Evolutionary conservation across 1,140 invertebrate genomes (phyloP), one percentile per base, ranked within the genome.

Genomic region (Lerema accius): DNA sequence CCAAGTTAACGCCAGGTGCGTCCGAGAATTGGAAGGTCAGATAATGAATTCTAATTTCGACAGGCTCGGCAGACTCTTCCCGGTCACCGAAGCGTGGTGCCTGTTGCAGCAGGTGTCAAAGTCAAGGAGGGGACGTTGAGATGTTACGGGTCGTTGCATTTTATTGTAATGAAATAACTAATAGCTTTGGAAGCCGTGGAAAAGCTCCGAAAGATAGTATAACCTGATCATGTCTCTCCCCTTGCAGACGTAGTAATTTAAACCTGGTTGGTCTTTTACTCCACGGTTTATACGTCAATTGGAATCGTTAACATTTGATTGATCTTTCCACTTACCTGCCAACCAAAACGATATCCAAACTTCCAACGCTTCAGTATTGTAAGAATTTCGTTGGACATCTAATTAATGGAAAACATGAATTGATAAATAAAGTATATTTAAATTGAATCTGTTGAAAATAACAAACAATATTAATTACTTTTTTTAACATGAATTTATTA

Each of bases 81-180:
- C 43, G 48, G 11, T 32, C 65, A 59, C 19, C 65, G 46, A 14
- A 67, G 60, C 65, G 60, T 53, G 51, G 56, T 56, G 60, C 50
- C 50, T 63, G 63, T 53, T 65, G 60, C 60, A 56, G 58, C 65
- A 59, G 65, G 60, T 67, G 65, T 63, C 56, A 53, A 67, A 53
- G 51, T 55, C 51, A 42, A 55, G 39, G 45, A 46, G 45, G 39
- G 32, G 10, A 19, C 51, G 51, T 32, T 39, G 23, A 17, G 51
- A 56, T 56, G 37, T 23, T 15, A 43, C 51, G 51, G 51, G 42
- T 56, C 39, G 40, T 43, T 56, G 53, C 53, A 56, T 40, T 45
- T 45, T 40, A 56, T 56, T 16, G 17, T 13, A 56, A 16, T 26
- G 40, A 45, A 56, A 10, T 45, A 11, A 56, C 39, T 45, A 32